Evolutionary conservation across 2,797 vertebrate species (phyloP), one percentile per base, ranked within the genome.

Genomic region (Clarias laeviceps): DNA sequence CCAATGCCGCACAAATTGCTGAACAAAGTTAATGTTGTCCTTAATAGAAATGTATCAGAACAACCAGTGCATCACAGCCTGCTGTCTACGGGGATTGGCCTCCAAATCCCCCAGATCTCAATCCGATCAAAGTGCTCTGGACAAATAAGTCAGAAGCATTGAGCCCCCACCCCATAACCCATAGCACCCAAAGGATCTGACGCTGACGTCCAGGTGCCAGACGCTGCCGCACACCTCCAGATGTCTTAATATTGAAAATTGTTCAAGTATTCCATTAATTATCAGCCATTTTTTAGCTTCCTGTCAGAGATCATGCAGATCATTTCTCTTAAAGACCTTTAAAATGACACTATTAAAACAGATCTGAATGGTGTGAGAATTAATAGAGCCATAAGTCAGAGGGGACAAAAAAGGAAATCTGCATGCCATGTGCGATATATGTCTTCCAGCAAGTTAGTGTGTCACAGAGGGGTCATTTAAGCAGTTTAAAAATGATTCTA

Each of bases 401-500:
- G 32, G 40, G 54, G 54, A 32, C 2, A 24, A 54, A n/a, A 3
- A 70, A 24, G 45, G 54, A 59, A 57, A 87, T 86, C 29, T 77
- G 65, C 56, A 56, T 74, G 81, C 80, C 78, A 70, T n/a, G 18
- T 87, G 66, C 37, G 65, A 72, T 83, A 29, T 57, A 85, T 84
- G 82, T 82, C 80, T 86, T 34, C 68, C 59, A 72, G 61, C 68
- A 54, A 0, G 45, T 68, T 61, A 77, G 68, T 12, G 62, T 89
- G 81, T 87, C 89, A 88, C 68, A 86, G 54, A 79, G 34, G 22
- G 84, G 64, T 70, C 87, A 82, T 88, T 87, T 85, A 89, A 89
- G 85, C 69, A 20, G 80, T 83, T 87, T 88, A 88, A 78, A 27
- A 86, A 87, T 80, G 86, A 88, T 88, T 78, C n/a, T 1, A 84